These are phyloP conservation scores for Melolontha melolontha DNA, from an alignment of 2,888 invertebrate genomes.

Conservation along the genomic window DNA sequence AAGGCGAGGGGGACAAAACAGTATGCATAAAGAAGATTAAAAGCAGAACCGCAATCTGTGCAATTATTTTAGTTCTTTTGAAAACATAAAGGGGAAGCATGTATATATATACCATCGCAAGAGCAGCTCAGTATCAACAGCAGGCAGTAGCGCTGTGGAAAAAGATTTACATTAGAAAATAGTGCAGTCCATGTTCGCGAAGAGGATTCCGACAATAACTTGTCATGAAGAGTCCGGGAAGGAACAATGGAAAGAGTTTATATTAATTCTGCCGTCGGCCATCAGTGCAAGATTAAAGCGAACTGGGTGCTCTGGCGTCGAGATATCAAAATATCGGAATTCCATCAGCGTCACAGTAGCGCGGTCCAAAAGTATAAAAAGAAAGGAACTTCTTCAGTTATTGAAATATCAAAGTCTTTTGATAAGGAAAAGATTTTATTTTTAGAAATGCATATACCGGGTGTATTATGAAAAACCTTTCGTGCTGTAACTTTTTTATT, in stretches of 20 bases:
- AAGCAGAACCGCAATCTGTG: constrained; percentile 40
- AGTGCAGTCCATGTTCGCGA: constrained; percentile 31
- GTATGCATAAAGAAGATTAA: constrained; percentile 35
- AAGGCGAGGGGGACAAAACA: not conserved
- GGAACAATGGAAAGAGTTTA: constrained; percentile 44
- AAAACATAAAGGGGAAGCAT: constrained; percentile 25
- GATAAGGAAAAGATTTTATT: too few relatives aligned
- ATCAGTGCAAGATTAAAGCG: constrained; percentile 50
- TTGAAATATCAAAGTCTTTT: constrained; percentile 30
- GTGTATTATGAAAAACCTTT: too few relatives aligned
- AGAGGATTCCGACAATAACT: constrained; percentile 32
- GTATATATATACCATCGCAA: too few relatives aligned
- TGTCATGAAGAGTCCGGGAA: constrained; percentile 20
- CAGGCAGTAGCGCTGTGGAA: constrained; percentile 15
- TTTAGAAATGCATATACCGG: too few relatives aligned
- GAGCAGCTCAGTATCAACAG: not conserved
- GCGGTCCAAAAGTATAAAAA: constrained; percentile 17
- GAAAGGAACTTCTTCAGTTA: constrained; percentile 20
- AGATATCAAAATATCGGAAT: constrained; percentile 36
- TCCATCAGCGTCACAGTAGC: constrained; percentile 13
- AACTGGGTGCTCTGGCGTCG: constrained; percentile 23
- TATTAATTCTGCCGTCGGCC: constrained; percentile 50
- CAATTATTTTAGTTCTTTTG: constrained; percentile 44
- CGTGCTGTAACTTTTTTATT: too few relatives aligned
- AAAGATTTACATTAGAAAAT: constrained; percentile 36